phyloP scores from a whole-genome alignment of 2,888 invertebrate genomes.

The Brenthis ino region DNA sequence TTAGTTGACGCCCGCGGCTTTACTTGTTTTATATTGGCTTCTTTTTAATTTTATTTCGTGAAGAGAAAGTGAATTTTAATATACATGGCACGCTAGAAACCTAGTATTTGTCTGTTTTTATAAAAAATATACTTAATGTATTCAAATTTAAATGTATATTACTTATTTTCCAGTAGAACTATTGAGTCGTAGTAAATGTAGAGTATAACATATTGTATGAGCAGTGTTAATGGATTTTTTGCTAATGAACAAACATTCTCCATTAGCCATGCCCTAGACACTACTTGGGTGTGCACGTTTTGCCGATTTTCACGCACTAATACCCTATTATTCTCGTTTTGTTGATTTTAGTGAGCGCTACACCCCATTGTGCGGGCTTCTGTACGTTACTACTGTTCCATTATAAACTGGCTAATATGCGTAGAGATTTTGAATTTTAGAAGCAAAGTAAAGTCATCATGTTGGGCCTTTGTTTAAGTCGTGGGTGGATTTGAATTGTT shows the following conservation, averaged over 20 bases:
- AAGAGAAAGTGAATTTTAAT: too few relatives aligned
- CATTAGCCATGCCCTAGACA: constrained; percentile 53
- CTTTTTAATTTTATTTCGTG: too few relatives aligned
- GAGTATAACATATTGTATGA: not conserved
- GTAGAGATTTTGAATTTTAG: constrained; percentile 42
- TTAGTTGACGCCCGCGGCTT: too few relatives aligned
- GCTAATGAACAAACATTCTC: constrained; percentile 46
- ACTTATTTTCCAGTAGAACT: too few relatives aligned
- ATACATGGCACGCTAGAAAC: too few relatives aligned
- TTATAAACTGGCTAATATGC: constrained; percentile 46
- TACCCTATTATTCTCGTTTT: constrained; percentile 53
- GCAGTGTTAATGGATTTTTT: constrained; percentile 21
- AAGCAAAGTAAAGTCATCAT: constrained; percentile 43
- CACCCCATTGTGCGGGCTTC: constrained; percentile 55
- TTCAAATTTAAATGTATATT: too few relatives aligned
- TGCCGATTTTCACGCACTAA: constrained; percentile 66
- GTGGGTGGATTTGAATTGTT: constrained; percentile 25
- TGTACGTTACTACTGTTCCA: constrained; percentile 50
- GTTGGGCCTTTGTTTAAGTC: constrained; percentile 36
- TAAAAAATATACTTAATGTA: too few relatives aligned
- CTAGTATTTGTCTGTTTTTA: too few relatives aligned
- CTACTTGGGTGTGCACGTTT: constrained; percentile 67
- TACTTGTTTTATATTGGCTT: too few relatives aligned
- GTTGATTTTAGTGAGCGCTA: constrained; percentile 51
- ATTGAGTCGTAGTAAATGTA: not conserved